Conservation (phyloP, 1,140 invertebrate species). For the Samia ricini region DNA sequence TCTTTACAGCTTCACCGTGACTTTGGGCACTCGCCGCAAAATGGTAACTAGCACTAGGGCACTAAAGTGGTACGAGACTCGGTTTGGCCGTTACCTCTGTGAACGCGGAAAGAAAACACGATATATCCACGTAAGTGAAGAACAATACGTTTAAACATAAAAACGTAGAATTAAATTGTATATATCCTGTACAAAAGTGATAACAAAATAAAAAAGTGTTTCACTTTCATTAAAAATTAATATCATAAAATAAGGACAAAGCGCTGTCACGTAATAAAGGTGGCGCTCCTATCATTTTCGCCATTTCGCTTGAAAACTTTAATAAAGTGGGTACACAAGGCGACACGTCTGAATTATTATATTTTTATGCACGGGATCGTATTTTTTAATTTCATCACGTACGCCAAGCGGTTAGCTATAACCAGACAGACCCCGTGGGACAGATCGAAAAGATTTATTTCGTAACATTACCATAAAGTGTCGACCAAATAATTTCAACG, state of each 20-base stretch:
- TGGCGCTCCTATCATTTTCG: slow-evolving; percentile 58
- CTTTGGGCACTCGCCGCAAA: no score
- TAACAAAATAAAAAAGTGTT: slow-evolving; percentile 4
- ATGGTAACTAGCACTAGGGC: no score
- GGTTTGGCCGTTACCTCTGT: no score
- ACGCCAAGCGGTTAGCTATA: slow-evolving; percentile 11
- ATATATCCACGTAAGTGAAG: neutral
- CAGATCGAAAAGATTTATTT: slow-evolving; percentile 23
- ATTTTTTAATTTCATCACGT: slow-evolving; percentile 46
- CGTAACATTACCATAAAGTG: slow-evolving; percentile 9
- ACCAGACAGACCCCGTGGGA: slow-evolving; percentile 2
- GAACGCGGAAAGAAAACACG: neutral
- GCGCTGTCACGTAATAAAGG: slow-evolving; percentile 38
- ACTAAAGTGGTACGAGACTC: no score
- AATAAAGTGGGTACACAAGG: slow-evolving; percentile 58
- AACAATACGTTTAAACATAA: neutral
- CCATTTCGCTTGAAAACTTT: slow-evolving; percentile 64
- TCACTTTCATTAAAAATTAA: slow-evolving; percentile 24
- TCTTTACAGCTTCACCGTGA: no score
- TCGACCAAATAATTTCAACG: neutral
- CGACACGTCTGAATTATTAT: slow-evolving; percentile 53
- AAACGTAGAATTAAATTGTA: neutral
- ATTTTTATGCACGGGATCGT: slow-evolving; percentile 53
- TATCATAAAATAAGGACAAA: slow-evolving; percentile 54
- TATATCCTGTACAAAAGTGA: slow-evolving; percentile 2